A percentile compares a stretch with the other conserved stretches of the same genome.
phyloP scores from a whole-genome alignment of 1,140 invertebrate species.

The Akabosia matsudoensis region DNA sequence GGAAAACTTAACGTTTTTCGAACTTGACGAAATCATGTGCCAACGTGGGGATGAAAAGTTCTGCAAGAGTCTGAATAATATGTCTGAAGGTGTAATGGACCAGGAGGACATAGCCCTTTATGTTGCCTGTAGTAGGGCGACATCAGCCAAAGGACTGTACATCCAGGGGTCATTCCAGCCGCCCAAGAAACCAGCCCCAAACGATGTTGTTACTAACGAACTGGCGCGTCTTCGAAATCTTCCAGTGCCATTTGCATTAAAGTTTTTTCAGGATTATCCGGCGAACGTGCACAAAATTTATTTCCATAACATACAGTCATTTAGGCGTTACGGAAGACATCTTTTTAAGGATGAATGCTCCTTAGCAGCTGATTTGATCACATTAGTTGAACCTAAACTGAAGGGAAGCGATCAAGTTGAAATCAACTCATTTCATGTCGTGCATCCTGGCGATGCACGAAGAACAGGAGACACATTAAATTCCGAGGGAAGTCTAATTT shows the following conservation, averaged over 20 bases:
- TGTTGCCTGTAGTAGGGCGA: conserved; percentile 31
- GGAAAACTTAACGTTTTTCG: background rate
- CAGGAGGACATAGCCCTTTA: conserved; percentile 21
- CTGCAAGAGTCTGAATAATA: conserved; percentile 30
- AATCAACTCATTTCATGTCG: too few relatives aligned
- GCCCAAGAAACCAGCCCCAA: background rate
- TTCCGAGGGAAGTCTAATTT: too few relatives aligned
- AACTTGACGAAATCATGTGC: background rate
- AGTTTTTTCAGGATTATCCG: background rate
- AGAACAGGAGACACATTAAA: too few relatives aligned
- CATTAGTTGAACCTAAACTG: too few relatives aligned
- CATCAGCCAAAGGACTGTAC: conserved; percentile 13
- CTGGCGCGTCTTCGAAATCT: background rate
- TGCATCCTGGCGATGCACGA: too few relatives aligned
- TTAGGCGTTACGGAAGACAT: too few relatives aligned
- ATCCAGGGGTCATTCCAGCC: background rate
- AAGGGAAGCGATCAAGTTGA: too few relatives aligned
- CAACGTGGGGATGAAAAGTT: background rate
- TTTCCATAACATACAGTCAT: background rate
- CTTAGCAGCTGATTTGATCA: too few relatives aligned
- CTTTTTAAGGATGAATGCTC: too few relatives aligned
- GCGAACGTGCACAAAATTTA: background rate
- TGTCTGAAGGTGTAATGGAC: conserved; percentile 25
- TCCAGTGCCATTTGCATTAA: background rate
- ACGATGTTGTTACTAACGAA: background rate